Conservation (phyloP, 2,113 vertebrate genomes). For the Hemibates koningsi region DNA sequence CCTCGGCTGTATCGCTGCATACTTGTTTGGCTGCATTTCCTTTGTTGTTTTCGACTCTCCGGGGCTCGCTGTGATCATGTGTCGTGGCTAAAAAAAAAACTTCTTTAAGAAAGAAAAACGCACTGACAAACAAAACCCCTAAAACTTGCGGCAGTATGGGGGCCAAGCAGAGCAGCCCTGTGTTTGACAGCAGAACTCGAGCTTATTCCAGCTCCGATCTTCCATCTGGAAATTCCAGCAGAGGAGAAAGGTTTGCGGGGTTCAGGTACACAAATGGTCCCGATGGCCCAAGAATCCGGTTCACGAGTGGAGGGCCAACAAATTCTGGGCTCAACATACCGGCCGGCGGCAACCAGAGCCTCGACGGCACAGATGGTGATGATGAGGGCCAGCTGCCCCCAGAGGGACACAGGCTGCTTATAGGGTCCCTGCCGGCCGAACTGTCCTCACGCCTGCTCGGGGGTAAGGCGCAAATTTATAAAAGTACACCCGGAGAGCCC, state of each 20-base stretch:
- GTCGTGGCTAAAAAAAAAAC: constrained; percentile 15
- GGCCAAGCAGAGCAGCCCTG: constrained; percentile 79
- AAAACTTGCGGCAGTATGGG: constrained; percentile 72
- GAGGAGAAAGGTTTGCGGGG: constrained; percentile 63
- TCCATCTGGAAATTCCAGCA: constrained; percentile 65
- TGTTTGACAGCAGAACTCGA: constrained; percentile 80
- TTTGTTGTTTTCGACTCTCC: constrained; percentile 15
- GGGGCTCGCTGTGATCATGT: constrained; percentile 22
- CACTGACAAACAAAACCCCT: not conserved
- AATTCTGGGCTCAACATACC: constrained; percentile 75
- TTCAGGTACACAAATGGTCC: constrained; percentile 65
- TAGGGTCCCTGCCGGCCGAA: constrained; percentile 88
- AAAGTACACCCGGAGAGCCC: not conserved
- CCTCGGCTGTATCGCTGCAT: not conserved
- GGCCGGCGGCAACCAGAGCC: constrained; percentile 71
- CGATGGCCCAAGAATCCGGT: constrained; percentile 63
- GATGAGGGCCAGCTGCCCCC: constrained; percentile 55
- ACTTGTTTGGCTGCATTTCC: not conserved
- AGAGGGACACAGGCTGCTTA: constrained; percentile 80
- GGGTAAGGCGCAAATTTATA: constrained; percentile 72
- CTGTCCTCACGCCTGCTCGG: constrained; percentile 89
- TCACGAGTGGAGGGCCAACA: constrained; percentile 55
- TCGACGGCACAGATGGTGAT: constrained; percentile 69
- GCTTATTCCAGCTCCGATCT: constrained; percentile 89
- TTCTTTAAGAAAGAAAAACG: not conserved